Base-by-base conservation (phyloP, 2,888 invertebrate genomes). In the Chydorus sphaericus region DNA sequence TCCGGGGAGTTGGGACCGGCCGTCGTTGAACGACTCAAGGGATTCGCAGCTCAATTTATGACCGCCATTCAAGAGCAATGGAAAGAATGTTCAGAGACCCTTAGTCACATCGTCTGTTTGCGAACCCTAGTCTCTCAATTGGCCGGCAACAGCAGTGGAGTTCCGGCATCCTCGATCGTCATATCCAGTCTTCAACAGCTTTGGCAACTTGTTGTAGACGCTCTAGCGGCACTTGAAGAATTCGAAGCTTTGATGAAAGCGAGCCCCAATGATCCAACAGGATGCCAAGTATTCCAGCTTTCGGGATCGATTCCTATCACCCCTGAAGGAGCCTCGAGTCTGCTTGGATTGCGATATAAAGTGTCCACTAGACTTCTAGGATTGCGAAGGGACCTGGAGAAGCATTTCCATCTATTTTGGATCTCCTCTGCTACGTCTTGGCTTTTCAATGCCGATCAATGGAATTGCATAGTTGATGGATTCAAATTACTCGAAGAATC, bases 1-100 rank as follows among this genome's bases (percentile, higher is more conserved):
- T 79, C 83, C 28, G 76, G 81, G 62, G 92, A 93, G 63, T 70
- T 94, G 49, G 88, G 89, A 1, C 71, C 80, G 1, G 81, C 80
- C 51, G 86, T 87, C 63, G 78, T 87, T 52, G 90, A 92, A 63
- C 76, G 91, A 53, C 85, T 90, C 64, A 82, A 81, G 68, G 96
- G 96, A 49, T 91, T 83, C 67, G 77, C 86, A 0, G 78, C 81
- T 18, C 85, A 92, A 64, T 71, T 93, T 39, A 75, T 87, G 75
- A 18, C n/a, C 18, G 16, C 49, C 11, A 31, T 55, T 26, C 55
- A 55, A 26, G 48, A 55, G 10, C 55, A 55, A 26, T 55, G 55
- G 55, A 48, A 20, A 48, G 31, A 49, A 14, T 55, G 48, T 48
- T 55, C 49, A 31, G 26, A 5, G n/a, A 55, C 48, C 11, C 36